Conservation (phyloP, 2,888 invertebrate species). For the Cephus sareptanus region DNA sequence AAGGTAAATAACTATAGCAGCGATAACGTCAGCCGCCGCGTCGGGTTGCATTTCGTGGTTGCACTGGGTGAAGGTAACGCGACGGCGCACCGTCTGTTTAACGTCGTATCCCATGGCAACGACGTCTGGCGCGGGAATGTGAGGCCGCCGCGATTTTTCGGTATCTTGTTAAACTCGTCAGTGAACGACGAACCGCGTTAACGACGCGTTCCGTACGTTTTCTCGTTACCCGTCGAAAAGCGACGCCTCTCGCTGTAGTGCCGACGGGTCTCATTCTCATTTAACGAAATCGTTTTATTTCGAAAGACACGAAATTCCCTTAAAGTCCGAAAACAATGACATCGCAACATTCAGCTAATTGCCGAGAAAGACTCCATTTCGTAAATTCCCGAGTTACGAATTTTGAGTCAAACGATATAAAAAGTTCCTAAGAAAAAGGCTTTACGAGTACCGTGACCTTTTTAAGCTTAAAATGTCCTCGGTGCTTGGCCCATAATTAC, state of each 20-base stretch:
- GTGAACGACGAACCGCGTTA: background rate
- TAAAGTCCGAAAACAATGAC: background rate
- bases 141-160: slow-evolving; percentile 4
- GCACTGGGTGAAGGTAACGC: background rate
- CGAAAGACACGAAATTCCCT: background rate
- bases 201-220: background rate
- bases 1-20: background rate
- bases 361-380: background rate
- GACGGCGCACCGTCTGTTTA: slow-evolving; percentile 11
- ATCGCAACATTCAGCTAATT: background rate
- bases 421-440: background rate
- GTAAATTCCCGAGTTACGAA: background rate
- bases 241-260: background rate
- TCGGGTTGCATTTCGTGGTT: background rate
- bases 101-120: slow-evolving; percentile 14
- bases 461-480: background rate
- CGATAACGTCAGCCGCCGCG: background rate
- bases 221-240: background rate
- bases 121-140: slow-evolving; percentile 18
- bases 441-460: background rate
- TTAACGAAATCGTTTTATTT: background rate
- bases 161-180: background rate
- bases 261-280: background rate
- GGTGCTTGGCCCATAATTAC: background rate
- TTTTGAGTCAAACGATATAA: background rate